Conservation (phyloP, 2,113 vertebrate species). For the Irena cyanogastra region DNA sequence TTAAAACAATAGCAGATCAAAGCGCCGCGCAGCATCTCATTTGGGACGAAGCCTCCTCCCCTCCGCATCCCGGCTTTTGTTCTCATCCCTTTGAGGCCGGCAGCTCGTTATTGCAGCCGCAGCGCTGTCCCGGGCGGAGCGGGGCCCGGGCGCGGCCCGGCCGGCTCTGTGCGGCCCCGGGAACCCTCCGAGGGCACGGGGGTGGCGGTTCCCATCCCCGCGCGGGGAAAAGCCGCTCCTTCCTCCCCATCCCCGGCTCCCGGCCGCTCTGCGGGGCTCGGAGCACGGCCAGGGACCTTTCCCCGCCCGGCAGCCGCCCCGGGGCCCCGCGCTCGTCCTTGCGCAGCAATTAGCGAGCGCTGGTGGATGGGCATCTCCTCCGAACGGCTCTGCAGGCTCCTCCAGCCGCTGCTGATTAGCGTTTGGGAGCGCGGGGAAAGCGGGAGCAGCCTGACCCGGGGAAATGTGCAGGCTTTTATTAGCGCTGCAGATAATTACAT, state of each 20-base stretch:
- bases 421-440: not conserved
- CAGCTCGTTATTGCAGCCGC: not conserved
- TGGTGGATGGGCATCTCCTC: not conserved
- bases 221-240: not conserved
- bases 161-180: not conserved
- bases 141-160: rapidly evolving
- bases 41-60: not conserved
- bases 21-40: not conserved
- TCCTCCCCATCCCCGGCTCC: rapidly evolving
- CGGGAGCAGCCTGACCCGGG: slow-evolving; percentile 10
- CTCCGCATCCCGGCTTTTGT: not conserved
- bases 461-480: slow-evolving; percentile 12
- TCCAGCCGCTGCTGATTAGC: not conserved
- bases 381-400: not conserved
- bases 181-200: rapidly evolving
- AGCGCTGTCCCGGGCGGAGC: not conserved
- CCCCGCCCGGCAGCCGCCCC: not conserved
- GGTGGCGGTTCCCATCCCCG: rapidly evolving
- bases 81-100: not conserved
- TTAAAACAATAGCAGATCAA: slow-evolving; percentile 54
- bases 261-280: not conserved
- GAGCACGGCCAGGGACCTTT: rapidly evolving
- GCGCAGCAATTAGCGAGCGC: not conserved
- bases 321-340: not conserved
- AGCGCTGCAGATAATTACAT: slow-evolving; percentile 49